These are phyloP conservation scores for Strigops habroptila DNA, from an alignment of 2,113 vertebrate genomes.

Conservation along the genomic window DNA sequence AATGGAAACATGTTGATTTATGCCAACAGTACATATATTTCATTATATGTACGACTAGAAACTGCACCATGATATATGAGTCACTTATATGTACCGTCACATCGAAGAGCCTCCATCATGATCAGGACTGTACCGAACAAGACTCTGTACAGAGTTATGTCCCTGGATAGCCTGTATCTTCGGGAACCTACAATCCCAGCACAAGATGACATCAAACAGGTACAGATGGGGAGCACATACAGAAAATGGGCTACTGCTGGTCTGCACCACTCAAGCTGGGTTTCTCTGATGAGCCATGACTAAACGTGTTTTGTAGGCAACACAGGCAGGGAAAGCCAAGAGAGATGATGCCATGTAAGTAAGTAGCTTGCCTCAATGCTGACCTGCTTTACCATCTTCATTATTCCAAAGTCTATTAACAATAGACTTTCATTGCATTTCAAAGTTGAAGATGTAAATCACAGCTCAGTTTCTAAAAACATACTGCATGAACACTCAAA, in stretches of 20 bases:
- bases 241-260: background rate
- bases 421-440: background rate
- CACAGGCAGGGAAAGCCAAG: background rate
- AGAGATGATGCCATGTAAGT: background rate
- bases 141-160: background rate
- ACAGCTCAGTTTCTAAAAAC: conserved; percentile 38
- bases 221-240: background rate
- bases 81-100: background rate
- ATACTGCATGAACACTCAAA: background rate
- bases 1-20: background rate
- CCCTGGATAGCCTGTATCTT: background rate
- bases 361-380: background rate
- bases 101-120: background rate
- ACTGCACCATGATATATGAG: background rate
- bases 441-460: background rate
- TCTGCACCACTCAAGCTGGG: background rate
- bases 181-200: background rate
- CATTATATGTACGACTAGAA: background rate
- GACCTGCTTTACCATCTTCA: background rate
- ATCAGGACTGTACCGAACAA: background rate
- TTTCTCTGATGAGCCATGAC: background rate
- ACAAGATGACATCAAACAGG: background rate
- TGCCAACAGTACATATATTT: background rate
- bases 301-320: background rate
- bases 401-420: background rate